A percentile compares a stretch with the other conserved stretches of the same genome.
These are phyloP conservation scores for Pyrgilauda ruficollis DNA, from an alignment of 2,113 vertebrate genomes.

Conservation along the genomic window DNA sequence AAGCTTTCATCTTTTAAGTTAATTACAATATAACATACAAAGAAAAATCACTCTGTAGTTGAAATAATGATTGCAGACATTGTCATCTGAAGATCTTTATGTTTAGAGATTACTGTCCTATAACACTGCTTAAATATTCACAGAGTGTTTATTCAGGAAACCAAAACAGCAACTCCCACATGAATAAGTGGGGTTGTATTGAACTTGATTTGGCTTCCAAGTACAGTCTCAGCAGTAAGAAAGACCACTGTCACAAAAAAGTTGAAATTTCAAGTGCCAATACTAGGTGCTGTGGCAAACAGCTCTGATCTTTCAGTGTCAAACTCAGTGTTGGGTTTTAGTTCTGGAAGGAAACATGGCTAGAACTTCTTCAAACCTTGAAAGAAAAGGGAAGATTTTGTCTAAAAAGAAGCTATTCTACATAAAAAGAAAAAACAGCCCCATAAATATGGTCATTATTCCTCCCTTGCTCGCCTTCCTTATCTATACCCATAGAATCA, in stretches of 20 bases:
- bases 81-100: conserved; percentile 57
- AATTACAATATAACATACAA: conserved; percentile 26
- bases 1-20: conserved; percentile 76
- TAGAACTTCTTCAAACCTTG: background rate
- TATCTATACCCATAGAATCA: background rate
- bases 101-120: conserved; percentile 31
- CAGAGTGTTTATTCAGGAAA: conserved; percentile 24
- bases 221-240: background rate
- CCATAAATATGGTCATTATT: background rate
- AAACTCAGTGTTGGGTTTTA: background rate
- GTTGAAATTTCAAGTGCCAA: background rate
- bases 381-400: background rate
- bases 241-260: background rate
- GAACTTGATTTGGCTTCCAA: background rate
- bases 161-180: background rate
- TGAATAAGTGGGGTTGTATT: background rate
- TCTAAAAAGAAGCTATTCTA: background rate
- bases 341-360: background rate
- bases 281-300: background rate
- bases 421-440: background rate
- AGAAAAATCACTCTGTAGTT: conserved; percentile 43
- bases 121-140: conserved; percentile 13
- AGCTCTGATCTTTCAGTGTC: background rate
- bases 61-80: conserved; percentile 40
- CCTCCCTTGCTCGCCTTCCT: background rate